These are phyloP conservation scores for Diadegma fenestrale DNA, from an alignment of 2,888 invertebrate species.

Conservation along the genomic window DNA sequence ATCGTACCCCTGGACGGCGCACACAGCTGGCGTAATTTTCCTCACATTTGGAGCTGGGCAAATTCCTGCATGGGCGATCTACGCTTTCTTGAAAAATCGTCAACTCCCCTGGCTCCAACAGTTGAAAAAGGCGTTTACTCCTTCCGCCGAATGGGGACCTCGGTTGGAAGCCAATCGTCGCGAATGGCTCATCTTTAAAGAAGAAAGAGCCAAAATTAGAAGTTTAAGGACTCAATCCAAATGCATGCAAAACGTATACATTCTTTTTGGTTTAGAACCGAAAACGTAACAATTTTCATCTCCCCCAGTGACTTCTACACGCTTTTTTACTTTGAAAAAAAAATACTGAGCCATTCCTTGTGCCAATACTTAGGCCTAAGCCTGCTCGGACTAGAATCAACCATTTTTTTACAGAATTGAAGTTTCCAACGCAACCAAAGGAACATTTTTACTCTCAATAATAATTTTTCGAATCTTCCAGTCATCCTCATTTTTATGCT, in stretches of 20 bases:
- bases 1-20: constrained; percentile 87
- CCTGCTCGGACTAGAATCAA: no score
- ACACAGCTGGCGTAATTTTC: constrained; percentile 85
- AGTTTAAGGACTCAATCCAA: constrained; percentile 68
- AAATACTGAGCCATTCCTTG: background rate
- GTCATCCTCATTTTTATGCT: no score
- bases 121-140: constrained; percentile 65
- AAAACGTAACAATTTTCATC: constrained; percentile 4
- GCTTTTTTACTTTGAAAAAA: background rate
- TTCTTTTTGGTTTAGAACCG: constrained; percentile 65
- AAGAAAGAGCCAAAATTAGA: constrained; percentile 70
- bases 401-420: no score
- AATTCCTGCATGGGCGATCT: constrained; percentile 85
- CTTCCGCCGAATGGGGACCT: constrained; percentile 68
- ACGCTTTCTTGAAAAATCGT: constrained; percentile 80
- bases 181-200: constrained; percentile 68
- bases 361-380: background rate
- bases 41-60: constrained; percentile 85
- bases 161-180: constrained; percentile 35
- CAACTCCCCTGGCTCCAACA: constrained; percentile 67
- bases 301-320: background rate
- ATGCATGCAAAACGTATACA: constrained; percentile 69
- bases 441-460: no score
- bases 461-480: no score
- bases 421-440: no score